Percentiles rank a stretch among this genome's conserved stretches.
Conservation (phyloP, 1,140 invertebrate genomes). For the Melitaea cinxia region DNA sequence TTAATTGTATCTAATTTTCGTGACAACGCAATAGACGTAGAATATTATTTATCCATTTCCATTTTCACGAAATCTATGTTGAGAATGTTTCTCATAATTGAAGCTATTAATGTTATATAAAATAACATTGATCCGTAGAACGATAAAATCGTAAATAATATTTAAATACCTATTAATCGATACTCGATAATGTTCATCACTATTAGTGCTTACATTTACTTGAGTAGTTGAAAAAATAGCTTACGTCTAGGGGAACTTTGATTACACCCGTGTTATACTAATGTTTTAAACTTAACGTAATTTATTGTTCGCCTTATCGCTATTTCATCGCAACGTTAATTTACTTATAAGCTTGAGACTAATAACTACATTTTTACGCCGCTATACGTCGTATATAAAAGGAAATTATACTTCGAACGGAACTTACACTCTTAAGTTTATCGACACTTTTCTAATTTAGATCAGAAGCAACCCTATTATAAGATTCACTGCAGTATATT, state of each 20-base stretch:
- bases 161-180: constrained; percentile 11
- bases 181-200: constrained; percentile 16
- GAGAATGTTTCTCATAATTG: constrained; percentile 32
- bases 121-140: background rate
- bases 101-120: constrained; percentile 35
- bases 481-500: constrained; percentile 48
- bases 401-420: constrained; percentile 27
- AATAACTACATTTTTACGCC: constrained; percentile 37
- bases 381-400: constrained; percentile 21
- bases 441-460: constrained; percentile 38
- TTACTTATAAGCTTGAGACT: constrained; percentile 44
- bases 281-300: constrained; percentile 48
- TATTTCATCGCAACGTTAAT: constrained; percentile 54
- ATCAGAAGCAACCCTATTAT: constrained; percentile 41
- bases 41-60: constrained; percentile 22
- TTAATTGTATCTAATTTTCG: constrained; percentile 32
- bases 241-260: constrained; percentile 27
- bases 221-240: constrained; percentile 15
- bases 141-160: constrained; percentile 10
- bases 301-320: constrained; percentile 50
- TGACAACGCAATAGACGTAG: constrained; percentile 18
- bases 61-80: constrained; percentile 12
- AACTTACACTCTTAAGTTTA: constrained; percentile 19
- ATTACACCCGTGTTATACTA: constrained; percentile 41
- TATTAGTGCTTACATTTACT: constrained; percentile 21